Conservation (phyloP, 2,888 invertebrate genomes). For the Parnassius orleans region DNA sequence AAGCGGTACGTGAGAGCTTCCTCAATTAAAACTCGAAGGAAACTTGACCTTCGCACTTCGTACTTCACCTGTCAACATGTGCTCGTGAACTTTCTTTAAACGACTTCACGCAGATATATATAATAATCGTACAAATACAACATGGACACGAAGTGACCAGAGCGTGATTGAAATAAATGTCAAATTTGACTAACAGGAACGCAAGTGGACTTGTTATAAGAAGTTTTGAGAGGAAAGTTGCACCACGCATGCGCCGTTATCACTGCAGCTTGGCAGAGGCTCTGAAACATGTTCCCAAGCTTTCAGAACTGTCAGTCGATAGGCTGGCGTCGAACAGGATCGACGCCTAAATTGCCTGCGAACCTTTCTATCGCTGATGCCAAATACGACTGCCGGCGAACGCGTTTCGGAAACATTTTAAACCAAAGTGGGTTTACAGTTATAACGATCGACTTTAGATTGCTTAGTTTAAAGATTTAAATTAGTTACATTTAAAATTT, state of each 20-base stretch:
- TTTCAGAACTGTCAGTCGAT: slow-evolving; percentile 65
- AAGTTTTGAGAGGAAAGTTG: slow-evolving; percentile 56
- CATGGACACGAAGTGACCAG: slow-evolving; percentile 19
- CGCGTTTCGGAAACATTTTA: slow-evolving; percentile 5
- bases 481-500: not conserved
- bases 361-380: slow-evolving; percentile 23
- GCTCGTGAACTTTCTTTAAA: too few relatives aligned
- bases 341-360: slow-evolving; percentile 39
- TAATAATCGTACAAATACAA: not conserved
- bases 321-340: slow-evolving; percentile 45
- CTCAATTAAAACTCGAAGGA: too few relatives aligned
- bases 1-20: too few relatives aligned
- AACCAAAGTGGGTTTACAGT: not conserved
- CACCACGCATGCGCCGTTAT: slow-evolving; percentile 62
- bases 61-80: too few relatives aligned
- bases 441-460: not conserved
- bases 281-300: slow-evolving; percentile 49
- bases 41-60: too few relatives aligned
- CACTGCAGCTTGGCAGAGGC: slow-evolving; percentile 65
- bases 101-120: too few relatives aligned
- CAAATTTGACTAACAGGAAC: slow-evolving; percentile 35
- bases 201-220: slow-evolving; percentile 33
- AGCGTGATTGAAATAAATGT: slow-evolving; percentile 33
- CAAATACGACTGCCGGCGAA: slow-evolving; percentile 25
- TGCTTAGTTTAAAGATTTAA: not conserved